Evolutionary conservation across 2,888 invertebrate genomes (phyloP), one percentile per base, ranked within the genome.

Genomic region (Stenotaenia linearis): DNA sequence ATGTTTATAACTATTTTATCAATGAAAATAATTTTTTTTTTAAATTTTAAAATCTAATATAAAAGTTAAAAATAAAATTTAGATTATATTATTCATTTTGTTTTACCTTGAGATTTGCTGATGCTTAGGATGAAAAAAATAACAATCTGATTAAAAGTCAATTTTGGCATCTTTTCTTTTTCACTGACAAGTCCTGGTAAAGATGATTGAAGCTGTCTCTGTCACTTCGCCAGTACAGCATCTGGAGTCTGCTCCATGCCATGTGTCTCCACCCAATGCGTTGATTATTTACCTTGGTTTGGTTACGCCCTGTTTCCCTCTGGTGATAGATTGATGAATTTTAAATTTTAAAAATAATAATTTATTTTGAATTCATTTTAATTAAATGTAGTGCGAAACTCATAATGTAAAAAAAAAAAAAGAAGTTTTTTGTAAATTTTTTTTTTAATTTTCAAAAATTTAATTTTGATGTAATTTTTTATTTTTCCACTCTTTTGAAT

Each of bases 281-380:
- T 69, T 69, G 69, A 69, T 69, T 69, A 69, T 69, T 69, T 69
- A 69, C 69, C 28, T 28, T 23, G 28, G 28, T 50, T 50, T 50
- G 50, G 50, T 18, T 69, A 69, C 69, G 69, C 69, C 69, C 69
- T 69, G 69, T 69, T 69, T 69, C 69, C 69, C 69, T 69, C 69
- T 69, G 28, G 69, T 12, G 69, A 69, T 28, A 69, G 69, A 10
- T 28, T 28, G 69, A 25, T 7, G 69, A 69, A 69, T 69, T 69
- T 61, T 15, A 61, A 61, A 61, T 5, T 61, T 61, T 25, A 10
- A 1, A 61, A 7, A 21, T 23, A 61, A 6, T 61, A 23, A 23
- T 61, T 23, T n/a, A 15, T 45, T 45, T 5, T 45, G 4, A n/a
- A n/a, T 3, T 15, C 15, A 45, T 15, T 45, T 45, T 45, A 1